Base-by-base conservation (phyloP, 1,140 invertebrate genomes). In the Spodoptera litura region DNA sequence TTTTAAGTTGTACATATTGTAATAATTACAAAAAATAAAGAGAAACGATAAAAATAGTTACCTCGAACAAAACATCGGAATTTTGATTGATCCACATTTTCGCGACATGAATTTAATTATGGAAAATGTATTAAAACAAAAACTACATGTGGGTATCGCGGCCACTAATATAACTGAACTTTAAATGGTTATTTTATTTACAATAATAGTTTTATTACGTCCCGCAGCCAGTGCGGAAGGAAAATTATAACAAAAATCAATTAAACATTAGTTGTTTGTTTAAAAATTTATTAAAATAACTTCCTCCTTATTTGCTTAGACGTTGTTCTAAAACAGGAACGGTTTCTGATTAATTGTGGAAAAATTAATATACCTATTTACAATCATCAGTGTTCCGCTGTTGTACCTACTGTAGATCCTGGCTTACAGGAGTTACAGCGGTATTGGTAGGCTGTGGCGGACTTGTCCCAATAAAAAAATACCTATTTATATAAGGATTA, bases 1-100 rank as follows among this genome's bases (percentile, higher is more conserved):
- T 20, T 20, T 20, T 20, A 20, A 20, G 20, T 20, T 20, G 20
- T 20, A 20, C 1, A 20, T 20, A 20, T 20, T 20, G 0, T 4
- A 27, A 25, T 58, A 20, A 11, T 10, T 31, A 31, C 8, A 9
- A 58, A 59, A 25, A 59, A 9, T 25, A 20, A 27, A 20, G 1
- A 59, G 8, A 11, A 59, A 27, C 38, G 8, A 15, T 51, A 77
- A 56, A 77, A 78, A 51, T 15, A 15, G 25, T 81, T 81, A 83
- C 82, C 82, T 83, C 79, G 20, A 74, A 77, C 44, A 83, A 71
- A 1, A 81, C 15, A 44, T 79, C 74, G 3, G 70, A 61, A 10
- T 58, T 62, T 8, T 38, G 70, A 73, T 74, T 78, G 15, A 79
- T 72, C 82, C 80, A 81, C 82, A 83, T 81, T 78, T 77, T 83